These are phyloP conservation scores for Parnassius apollo DNA, from an alignment of 2,888 invertebrate genomes.

Conservation along the genomic window DNA sequence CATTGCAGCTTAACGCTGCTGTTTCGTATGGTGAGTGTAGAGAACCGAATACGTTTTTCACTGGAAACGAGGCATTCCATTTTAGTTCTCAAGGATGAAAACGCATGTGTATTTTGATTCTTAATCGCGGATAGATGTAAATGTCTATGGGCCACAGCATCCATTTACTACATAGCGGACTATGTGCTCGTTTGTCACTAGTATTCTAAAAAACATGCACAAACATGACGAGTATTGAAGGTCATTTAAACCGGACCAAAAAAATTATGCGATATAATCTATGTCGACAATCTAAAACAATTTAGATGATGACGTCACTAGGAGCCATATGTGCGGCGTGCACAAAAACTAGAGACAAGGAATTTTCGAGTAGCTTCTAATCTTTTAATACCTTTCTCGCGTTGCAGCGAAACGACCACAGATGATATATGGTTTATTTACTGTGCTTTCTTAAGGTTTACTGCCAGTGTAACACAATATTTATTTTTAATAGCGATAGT, in stretches of 20 bases:
- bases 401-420: background rate
- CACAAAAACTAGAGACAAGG: constrained; percentile 21
- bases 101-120: too few species aligned
- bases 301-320: constrained; percentile 6
- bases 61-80: too few species aligned
- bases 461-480: background rate
- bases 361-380: constrained; percentile 17
- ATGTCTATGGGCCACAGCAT: too few species aligned
- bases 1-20: too few species aligned
- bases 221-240: too few species aligned
- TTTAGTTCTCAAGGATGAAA: too few species aligned
- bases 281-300: background rate
- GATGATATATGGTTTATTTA: constrained; percentile 14
- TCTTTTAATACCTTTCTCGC: constrained; percentile 6
- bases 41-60: too few species aligned
- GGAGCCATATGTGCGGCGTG: constrained; percentile 5
- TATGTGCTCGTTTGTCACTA: too few species aligned
- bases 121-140: too few species aligned
- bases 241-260: background rate
- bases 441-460: constrained; percentile 1
- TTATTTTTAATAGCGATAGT: constrained; percentile 5
- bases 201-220: too few species aligned
- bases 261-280: background rate
- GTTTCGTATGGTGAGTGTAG: too few species aligned
- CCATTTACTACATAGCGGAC: too few species aligned